Evolutionary conservation across 2,888 invertebrate species (phyloP).

Genomic region (Rhagonycha lutea): DNA sequence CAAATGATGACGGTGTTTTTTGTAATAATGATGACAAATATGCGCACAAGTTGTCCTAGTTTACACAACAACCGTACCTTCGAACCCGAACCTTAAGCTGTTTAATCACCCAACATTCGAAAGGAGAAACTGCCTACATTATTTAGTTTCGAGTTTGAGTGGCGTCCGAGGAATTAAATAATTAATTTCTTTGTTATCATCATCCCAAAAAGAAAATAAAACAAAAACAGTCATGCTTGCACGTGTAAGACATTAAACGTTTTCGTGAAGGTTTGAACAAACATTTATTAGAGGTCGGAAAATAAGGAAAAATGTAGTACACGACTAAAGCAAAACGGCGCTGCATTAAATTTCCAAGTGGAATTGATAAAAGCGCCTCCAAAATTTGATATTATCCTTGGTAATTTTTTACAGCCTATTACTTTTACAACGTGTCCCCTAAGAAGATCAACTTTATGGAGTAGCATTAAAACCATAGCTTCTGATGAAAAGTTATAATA

Average conservation of each 20-base stretch:
- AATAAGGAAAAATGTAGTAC: slow-evolving; percentile 3
- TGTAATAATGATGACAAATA: slow-evolving; percentile 27
- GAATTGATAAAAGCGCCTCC: slow-evolving; percentile 25
- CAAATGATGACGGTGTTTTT: slow-evolving; percentile 28
- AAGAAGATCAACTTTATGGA: slow-evolving; percentile 27
- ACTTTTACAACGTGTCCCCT: slow-evolving; percentile 26
- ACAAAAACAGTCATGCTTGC: slow-evolving; percentile 6
- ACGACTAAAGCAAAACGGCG: neutral
- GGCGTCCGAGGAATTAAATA: slow-evolving; percentile 1
- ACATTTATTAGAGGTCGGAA: neutral
- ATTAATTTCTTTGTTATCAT: slow-evolving; percentile 4
- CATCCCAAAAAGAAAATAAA: neutral
- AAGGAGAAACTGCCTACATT: neutral
- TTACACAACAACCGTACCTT: slow-evolving; percentile 9
- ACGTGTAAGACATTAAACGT: slow-evolving; percentile 11
- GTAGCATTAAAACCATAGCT: slow-evolving; percentile 20
- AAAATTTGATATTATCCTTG: slow-evolving; percentile 24
- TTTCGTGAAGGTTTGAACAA: slow-evolving; percentile 13
- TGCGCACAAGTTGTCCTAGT: slow-evolving; percentile 22
- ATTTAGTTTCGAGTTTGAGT: neutral
- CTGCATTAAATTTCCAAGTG: slow-evolving; percentile 4
- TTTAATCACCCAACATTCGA: neutral
- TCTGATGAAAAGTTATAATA: slow-evolving; percentile 23
- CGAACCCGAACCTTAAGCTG: slow-evolving; percentile 6
- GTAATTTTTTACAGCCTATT: slow-evolving; percentile 26